A percentile compares a stretch with the other conserved stretches of the same genome.
Evolutionary conservation across 2,797 vertebrate genomes (phyloP).

Genomic region (Pseudochromis fuscus): DNA sequence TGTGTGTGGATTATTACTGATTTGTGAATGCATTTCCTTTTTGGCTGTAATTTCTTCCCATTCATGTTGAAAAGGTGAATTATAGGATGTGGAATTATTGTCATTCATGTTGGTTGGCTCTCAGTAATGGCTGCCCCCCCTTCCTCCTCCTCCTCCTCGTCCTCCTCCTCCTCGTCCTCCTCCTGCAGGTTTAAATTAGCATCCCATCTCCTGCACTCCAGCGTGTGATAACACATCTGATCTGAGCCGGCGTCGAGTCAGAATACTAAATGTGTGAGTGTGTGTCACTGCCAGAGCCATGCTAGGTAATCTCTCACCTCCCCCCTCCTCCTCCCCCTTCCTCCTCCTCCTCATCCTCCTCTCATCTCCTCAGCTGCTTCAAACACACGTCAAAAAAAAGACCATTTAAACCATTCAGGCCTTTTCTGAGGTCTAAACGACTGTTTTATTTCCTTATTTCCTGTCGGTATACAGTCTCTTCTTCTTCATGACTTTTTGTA

Average conservation of each 20-base stretch:
- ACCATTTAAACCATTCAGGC: constrained; percentile 36
- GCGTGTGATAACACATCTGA: constrained; percentile 82
- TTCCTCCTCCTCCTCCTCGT: no score
- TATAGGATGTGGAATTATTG: constrained; percentile 5
- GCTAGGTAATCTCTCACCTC: constrained; percentile 48
- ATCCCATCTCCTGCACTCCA: constrained; percentile 80
- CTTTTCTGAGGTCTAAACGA: constrained; percentile 44
- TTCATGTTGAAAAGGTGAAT: constrained; percentile 53
- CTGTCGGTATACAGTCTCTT: no score
- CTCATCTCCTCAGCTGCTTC: constrained; percentile 41
- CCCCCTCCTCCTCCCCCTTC: background rate
- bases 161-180: constrained; percentile 6
- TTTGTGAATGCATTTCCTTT: background rate
- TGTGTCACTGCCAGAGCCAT: constrained; percentile 41
- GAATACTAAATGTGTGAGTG: constrained; percentile 78
- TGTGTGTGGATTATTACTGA: no score
- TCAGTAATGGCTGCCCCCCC: constrained; percentile 64
- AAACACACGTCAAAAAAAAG: constrained; percentile 34
- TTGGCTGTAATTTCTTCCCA: constrained; percentile 29
- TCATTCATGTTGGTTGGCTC: constrained; percentile 67
- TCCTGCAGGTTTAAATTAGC: constrained; percentile 81
- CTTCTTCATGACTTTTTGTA: no score
- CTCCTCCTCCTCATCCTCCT: background rate
- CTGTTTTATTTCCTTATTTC: no score
- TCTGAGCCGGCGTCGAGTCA: constrained; percentile 76